phyloP scores from a whole-genome alignment of 2,113 vertebrate species.

The Poeciliopsis occidentalis region DNA sequence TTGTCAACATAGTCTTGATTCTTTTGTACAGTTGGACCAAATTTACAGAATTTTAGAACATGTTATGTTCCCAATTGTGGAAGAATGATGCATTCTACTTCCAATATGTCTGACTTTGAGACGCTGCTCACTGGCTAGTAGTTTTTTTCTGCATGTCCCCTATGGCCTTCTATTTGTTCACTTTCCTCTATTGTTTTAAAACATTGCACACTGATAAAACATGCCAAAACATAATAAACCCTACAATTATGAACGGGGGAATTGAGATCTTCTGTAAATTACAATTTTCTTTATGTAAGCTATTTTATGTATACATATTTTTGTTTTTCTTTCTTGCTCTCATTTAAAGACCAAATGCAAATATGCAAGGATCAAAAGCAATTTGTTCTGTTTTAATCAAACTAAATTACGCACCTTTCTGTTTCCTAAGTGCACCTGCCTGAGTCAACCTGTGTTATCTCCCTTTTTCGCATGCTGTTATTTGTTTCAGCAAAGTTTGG shows the following conservation, averaged over 20 bases:
- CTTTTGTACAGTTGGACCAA: background rate
- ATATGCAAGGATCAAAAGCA: slow-evolving; percentile 23
- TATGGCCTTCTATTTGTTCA: background rate
- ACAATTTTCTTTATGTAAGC: background rate
- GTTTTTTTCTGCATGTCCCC: background rate
- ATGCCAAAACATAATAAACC: background rate
- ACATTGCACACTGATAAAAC: background rate
- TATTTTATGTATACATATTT: background rate
- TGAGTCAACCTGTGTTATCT: slow-evolving; percentile 6
- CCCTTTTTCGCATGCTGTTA: slow-evolving; percentile 18
- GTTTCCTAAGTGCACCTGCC: slow-evolving; percentile 34
- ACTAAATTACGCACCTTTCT: slow-evolving; percentile 25
- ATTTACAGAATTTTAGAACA: background rate
- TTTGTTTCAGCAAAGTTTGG: slow-evolving; percentile 42
- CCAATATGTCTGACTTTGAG: too few relatives aligned
- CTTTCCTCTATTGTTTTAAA: background rate
- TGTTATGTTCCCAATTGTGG: too few relatives aligned
- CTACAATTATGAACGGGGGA: background rate
- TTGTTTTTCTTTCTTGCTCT: background rate
- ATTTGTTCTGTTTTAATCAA: slow-evolving; percentile 25
- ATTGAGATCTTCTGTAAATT: background rate
- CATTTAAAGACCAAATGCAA: background rate
- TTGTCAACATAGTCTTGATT: background rate
- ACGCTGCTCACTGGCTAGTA: too few relatives aligned
- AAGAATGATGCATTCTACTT: background rate